A percentile compares a stretch with the other conserved stretches of the same genome.
phyloP scores from a whole-genome alignment of 2,797 vertebrate species.

The Chelmon rostratus region DNA sequence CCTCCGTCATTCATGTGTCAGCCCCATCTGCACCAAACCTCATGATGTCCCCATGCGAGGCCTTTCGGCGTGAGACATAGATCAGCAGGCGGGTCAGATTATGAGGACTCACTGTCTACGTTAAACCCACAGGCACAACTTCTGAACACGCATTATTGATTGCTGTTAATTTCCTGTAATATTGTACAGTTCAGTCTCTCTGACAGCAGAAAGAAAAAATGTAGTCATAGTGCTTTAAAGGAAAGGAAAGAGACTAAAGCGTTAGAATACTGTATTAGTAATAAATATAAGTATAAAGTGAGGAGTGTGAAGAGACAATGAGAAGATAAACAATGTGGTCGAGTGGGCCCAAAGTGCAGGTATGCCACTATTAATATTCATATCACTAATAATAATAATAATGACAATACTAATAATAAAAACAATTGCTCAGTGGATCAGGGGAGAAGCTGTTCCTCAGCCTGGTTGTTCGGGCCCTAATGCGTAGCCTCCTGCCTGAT shows the following conservation, averaged over 20 bases:
- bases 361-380: too few relatives aligned
- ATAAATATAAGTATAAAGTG: neutral
- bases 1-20: conserved; percentile 1
- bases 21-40: neutral
- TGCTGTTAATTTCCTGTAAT: neutral
- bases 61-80: neutral
- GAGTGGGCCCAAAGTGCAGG: too few relatives aligned
- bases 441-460: too few relatives aligned
- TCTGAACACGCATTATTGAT: neutral
- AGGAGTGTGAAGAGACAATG: too few relatives aligned
- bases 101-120: neutral
- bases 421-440: too few relatives aligned
- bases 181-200: neutral
- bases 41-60: neutral
- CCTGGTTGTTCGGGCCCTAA: too few relatives aligned
- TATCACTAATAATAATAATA: too few relatives aligned
- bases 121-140: neutral
- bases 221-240: neutral
- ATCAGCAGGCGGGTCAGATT: neutral
- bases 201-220: neutral
- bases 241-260: neutral
- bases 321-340: too few relatives aligned
- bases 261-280: neutral
- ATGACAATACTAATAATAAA: too few relatives aligned
- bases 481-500: neutral